Base-by-base conservation (phyloP, 2,797 vertebrate genomes). In the Eutrigla gurnardus region DNA sequence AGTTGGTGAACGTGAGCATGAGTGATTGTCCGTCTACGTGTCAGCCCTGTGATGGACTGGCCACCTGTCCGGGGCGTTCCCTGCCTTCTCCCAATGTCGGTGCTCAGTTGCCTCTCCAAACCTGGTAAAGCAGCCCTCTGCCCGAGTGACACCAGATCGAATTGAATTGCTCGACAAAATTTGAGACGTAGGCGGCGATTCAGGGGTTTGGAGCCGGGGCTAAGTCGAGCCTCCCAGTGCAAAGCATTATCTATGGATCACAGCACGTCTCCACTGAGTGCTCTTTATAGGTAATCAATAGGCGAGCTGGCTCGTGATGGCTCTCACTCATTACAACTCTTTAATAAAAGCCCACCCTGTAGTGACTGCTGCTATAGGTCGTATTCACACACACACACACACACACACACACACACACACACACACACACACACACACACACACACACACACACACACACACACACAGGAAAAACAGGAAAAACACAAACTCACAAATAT, bases 231-330 rank as follows among this genome's bases (percentile, higher is more conserved):
- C 80, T 88, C 78, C 72, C 81, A 82, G 70, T 83, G 88, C 81
- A 84, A 89, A 81, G 86, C 87, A 92, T 92, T 90, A 92, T 91
- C 90, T 90, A 90, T 91, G 91, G 93, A 93, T 93, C 89, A 89
- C 83, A 84, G 89, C 88, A 81, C 62, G 77, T 92, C 89, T 91
- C 89, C 86, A 89, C 87, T 87, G 91, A 93, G 88, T 88, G 91
- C 88, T 93, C 86, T 93, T 93, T 91, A 93, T 93, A 81, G 92
- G 86, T 91, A 93, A 94, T 94, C 93, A 91, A 93, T 94, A 93
- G 80, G 81, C 57, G 46, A 86, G 88, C 88, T 85, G 90, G 86
- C 88, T 91, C 86, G 82, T 90, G 91, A 92, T 92, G 91, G 86
- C 85, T 88, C 91, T 87, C 90, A 91, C 91, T 93, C 92, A 93